Base-by-base conservation (phyloP, 2,797 vertebrate genomes). In the Myripristis murdjan region DNA sequence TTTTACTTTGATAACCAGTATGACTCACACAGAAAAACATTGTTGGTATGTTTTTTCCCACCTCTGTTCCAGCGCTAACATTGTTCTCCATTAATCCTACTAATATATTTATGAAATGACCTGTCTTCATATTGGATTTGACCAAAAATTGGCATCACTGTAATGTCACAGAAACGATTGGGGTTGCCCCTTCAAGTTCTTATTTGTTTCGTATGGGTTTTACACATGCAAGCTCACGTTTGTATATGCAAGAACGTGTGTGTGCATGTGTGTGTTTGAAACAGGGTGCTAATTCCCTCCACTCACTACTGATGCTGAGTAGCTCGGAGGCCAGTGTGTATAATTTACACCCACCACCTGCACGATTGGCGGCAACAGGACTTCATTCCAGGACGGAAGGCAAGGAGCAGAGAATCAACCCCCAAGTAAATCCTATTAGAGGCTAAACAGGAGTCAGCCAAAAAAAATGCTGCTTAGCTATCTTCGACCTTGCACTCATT, bases 311-410 rank as follows among this genome's bases (percentile, higher is more conserved):
- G 53, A 69, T 75, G 81, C 82, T 81, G 70, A 79, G 67, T 82
- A 54, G 87, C 87, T 90, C 67, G 67, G 84, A 86, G 87, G 85
- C 86, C 85, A 84, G 87, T 75, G 84, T 91, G 77, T 85, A 90
- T 93, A 92, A 92, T 93, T 93, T 83, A 92, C 77, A 86, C 86
- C 84, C 89, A 84, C 91, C 92, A 91, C 90, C 89, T 92, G 93
- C 85, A 91, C 83, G 58, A 63, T 73, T 89, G 85, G 81, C 79
- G 60, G 77, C 76, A 56, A 79, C 76, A 90, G 62, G 82, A 88
- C 85, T 92, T 85, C 79, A 91, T 88, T 87, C 77, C 81, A 83
- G 79, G 80, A 81, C 23, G 61, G 68, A 83, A 82, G 84, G 87
- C 83, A 72, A 84, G 84, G 74, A 85, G 85, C 70, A 73, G 70